These are phyloP conservation scores for Larimichthys crocea DNA, from an alignment of 2,113 vertebrate species.

Conservation along the genomic window DNA sequence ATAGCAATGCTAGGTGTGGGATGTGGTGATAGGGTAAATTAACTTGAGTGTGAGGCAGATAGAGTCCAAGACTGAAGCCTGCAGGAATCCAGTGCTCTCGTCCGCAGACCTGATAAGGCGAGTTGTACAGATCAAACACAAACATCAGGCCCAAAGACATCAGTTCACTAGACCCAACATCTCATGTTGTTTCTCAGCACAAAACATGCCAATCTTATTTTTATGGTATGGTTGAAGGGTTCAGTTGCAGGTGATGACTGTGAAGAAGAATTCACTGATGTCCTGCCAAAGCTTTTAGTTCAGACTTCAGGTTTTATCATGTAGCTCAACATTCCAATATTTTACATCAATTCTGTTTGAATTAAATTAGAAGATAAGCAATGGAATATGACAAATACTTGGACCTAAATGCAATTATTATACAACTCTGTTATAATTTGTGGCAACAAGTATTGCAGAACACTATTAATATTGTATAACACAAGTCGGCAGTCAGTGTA, in stretches of 20 bases:
- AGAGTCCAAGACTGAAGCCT: not conserved
- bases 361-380: not conserved
- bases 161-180: not conserved
- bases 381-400: not conserved
- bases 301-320: not conserved
- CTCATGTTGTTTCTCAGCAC: not conserved
- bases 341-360: not conserved
- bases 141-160: not conserved
- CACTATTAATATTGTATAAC: not conserved
- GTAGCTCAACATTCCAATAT: not conserved
- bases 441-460: not conserved
- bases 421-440: not conserved
- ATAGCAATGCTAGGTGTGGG: not conserved
- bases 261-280: not conserved
- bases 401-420: not conserved
- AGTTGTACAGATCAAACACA: not conserved
- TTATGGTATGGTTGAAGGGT: not conserved
- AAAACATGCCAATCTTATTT: not conserved
- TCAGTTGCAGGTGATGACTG: not conserved
- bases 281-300: not conserved
- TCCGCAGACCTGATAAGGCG: not conserved
- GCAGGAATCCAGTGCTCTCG: not conserved
- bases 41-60: conserved; percentile 7
- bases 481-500: not conserved
- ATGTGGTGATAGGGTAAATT: not conserved